phyloP scores from a whole-genome alignment of 2,113 vertebrate genomes.

The Bufo gargarizans region DNA sequence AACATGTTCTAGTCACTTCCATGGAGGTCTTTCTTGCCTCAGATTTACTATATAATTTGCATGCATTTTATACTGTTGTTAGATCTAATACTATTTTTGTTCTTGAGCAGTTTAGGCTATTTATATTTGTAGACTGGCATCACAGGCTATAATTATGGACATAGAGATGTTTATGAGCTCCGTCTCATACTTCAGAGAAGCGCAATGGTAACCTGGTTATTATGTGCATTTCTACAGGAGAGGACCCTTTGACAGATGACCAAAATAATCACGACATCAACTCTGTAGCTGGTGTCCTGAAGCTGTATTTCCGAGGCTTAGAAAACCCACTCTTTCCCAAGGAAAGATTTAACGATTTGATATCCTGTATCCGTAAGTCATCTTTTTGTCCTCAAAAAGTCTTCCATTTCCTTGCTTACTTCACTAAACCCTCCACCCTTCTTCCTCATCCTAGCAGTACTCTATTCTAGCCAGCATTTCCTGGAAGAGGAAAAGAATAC shows the following conservation, averaged over 20 bases:
- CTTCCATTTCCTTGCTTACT: slow-evolving; percentile 12
- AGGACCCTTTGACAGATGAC: slow-evolving; percentile 94
- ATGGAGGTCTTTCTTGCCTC: slow-evolving; percentile 14
- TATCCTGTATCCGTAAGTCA: slow-evolving; percentile 94
- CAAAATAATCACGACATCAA: slow-evolving; percentile 98
- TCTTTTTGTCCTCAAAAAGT: slow-evolving; percentile 8
- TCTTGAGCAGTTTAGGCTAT: slow-evolving; percentile 70
- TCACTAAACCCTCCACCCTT: not conserved
- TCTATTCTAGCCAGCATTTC: slow-evolving; percentile 51
- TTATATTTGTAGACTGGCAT: not conserved
- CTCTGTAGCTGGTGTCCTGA: slow-evolving; percentile 96
- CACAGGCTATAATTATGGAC: not conserved
- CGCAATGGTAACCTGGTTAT: slow-evolving; percentile 1
- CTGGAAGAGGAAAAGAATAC: slow-evolving; percentile 63
- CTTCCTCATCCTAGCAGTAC: slow-evolving; percentile 37
- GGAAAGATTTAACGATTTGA: slow-evolving; percentile 97
- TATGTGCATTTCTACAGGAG: slow-evolving; percentile 77
- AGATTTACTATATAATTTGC: slow-evolving; percentile 34
- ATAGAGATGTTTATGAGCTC: not conserved
- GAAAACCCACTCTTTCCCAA: slow-evolving; percentile 98
- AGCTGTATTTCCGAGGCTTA: slow-evolving; percentile 96
- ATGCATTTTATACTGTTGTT: slow-evolving; percentile 4
- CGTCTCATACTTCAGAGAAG: not conserved
- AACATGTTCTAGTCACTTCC: not conserved
- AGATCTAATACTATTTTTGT: slow-evolving; percentile 68